A percentile compares a stretch with the other conserved stretches of the same genome.
phyloP scores from a whole-genome alignment of 2,888 invertebrate genomes.

The Trachelus troglodyta region DNA sequence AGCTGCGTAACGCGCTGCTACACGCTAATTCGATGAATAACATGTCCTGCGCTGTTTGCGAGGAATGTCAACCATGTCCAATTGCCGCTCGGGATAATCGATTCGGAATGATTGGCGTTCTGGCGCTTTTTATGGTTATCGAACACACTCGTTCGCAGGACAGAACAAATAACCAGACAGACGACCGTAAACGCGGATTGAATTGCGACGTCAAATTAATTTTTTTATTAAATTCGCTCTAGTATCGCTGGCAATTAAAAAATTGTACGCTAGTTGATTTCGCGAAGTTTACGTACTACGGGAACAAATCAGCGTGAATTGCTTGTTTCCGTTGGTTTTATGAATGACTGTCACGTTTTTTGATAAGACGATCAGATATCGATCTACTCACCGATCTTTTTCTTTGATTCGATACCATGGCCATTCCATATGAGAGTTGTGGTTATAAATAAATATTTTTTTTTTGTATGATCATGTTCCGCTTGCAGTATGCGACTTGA shows the following conservation, averaged over 20 bases:
- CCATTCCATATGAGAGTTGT: background rate
- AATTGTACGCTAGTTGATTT: background rate
- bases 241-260: background rate
- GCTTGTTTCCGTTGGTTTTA: background rate
- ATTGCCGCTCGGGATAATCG: background rate
- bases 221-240: background rate
- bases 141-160: background rate
- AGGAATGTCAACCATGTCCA: background rate
- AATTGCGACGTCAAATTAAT: background rate
- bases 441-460: background rate
- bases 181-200: background rate
- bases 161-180: background rate
- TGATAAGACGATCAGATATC: background rate
- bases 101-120: background rate
- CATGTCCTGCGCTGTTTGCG: background rate
- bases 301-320: too few species aligned
- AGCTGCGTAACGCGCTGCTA: background rate
- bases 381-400: background rate
- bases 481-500: background rate
- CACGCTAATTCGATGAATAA: background rate
- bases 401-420: background rate
- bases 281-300: background rate
- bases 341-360: background rate
- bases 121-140: background rate
- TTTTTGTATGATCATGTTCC: background rate